Evolutionary conservation across 1,140 invertebrate genomes (phyloP).

Genomic region (Brachionus koreanus): DNA sequence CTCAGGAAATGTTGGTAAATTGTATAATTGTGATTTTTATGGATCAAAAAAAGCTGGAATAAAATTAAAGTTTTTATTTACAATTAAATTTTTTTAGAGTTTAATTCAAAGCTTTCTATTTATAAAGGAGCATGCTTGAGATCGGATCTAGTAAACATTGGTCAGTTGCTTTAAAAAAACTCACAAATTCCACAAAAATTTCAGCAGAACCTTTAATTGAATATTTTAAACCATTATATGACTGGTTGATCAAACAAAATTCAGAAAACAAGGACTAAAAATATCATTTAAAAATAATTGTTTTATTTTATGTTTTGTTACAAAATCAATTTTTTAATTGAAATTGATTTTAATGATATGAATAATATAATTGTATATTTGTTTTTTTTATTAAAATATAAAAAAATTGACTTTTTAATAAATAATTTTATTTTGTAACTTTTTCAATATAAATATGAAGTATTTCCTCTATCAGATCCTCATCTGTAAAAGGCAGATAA

Average conservation of each 20-base stretch:
- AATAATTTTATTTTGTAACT: too few relatives aligned
- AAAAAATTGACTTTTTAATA: too few relatives aligned
- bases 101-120: background rate
- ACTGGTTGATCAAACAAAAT: conserved; percentile 75
- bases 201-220: conserved; percentile 72
- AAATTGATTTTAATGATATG: background rate
- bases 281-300: background rate
- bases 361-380: background rate
- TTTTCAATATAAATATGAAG: too few relatives aligned
- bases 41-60: conserved; percentile 70
- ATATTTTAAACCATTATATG: conserved; percentile 75
- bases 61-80: conserved; percentile 47
- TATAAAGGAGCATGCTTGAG: conserved; percentile 41
- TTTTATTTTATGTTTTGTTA: background rate
- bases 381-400: background rate
- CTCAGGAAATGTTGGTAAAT: conserved; percentile 68
- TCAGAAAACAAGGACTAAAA: background rate
- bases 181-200: conserved; percentile 70
- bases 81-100: background rate
- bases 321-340: background rate
- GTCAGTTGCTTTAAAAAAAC: conserved; percentile 70
- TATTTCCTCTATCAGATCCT: too few relatives aligned
- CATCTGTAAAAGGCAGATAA: too few relatives aligned
- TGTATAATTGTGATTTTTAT: conserved; percentile 86
- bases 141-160: conserved; percentile 70